phyloP scores from a whole-genome alignment of 2,888 invertebrate species.

The Julus scanicus region DNA sequence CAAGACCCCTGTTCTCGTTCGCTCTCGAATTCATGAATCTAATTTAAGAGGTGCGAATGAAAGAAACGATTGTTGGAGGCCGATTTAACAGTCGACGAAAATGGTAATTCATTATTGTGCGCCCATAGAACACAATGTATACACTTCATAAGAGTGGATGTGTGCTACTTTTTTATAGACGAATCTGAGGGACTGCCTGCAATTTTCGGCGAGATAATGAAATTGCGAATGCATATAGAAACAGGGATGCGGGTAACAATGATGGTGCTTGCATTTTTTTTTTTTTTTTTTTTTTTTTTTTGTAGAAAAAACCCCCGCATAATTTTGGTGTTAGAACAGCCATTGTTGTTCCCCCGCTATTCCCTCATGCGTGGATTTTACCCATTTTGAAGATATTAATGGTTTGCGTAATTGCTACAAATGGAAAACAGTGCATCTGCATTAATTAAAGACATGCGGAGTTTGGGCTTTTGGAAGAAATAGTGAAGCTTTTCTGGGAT shows the following conservation, averaged over 20 bases:
- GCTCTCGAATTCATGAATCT: conserved; percentile 37
- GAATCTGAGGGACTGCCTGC: conserved; percentile 17
- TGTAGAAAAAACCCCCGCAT: background rate
- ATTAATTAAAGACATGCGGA: background rate
- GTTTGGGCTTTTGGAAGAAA: background rate
- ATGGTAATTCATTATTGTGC: conserved; percentile 22
- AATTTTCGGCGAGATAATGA: conserved; percentile 38
- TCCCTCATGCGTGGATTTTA: conserved; percentile 30
- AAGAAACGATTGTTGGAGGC: conserved; percentile 34
- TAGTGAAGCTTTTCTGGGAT: background rate
- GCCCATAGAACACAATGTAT: background rate
- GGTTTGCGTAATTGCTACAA: conserved; percentile 4
- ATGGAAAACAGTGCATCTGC: conserved; percentile 17
- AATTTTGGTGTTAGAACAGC: background rate
- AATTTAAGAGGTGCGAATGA: conserved; percentile 1
- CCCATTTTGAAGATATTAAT: background rate
- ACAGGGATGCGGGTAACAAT: conserved; percentile 13
- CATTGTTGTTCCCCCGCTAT: conserved; percentile 31
- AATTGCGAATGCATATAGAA: background rate
- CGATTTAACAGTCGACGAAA: conserved; percentile 38
- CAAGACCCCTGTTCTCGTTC: conserved; percentile 14
- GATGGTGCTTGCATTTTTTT: background rate
- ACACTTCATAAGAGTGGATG: background rate
- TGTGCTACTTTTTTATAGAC: background rate
- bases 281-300: no score